Percentiles rank a stretch among this genome's conserved stretches.
Conservation (phyloP, 2,113 vertebrate genomes). For the Pseudois nayaur region DNA sequence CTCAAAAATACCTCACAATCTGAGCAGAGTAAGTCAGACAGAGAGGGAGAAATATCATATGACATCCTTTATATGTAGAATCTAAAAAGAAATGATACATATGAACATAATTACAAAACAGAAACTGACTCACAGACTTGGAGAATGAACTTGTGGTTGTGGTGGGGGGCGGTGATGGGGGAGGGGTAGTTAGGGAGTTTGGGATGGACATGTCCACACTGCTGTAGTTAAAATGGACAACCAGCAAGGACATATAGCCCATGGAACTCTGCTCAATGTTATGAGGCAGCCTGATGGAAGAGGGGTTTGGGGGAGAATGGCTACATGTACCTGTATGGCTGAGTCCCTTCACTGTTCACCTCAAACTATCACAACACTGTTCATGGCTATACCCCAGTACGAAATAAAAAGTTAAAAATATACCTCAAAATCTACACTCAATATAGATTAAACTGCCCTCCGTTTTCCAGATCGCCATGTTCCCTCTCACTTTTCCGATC, state of each 20-base stretch:
- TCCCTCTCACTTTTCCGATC: not conserved
- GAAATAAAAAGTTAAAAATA: not conserved
- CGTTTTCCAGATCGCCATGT: not conserved
- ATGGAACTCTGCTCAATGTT: not conserved
- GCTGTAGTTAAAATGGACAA: not conserved
- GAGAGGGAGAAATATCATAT: not conserved
- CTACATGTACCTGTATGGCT: not conserved
- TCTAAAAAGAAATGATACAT: not conserved
- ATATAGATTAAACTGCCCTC: not conserved
- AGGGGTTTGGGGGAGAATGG: fast-evolving
- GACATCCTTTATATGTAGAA: not conserved
- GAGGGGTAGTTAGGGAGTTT: not conserved
- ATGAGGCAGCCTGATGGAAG: not conserved
- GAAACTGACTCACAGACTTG: not conserved
- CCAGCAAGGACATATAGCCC: not conserved
- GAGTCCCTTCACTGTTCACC: not conserved
- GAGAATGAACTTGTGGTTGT: not conserved
- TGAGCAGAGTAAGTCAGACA: not conserved
- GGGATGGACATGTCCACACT: not conserved
- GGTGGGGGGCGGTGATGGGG: not conserved
- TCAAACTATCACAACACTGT: not conserved
- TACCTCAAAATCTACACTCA: not conserved
- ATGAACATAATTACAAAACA: not conserved
- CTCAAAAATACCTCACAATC: not conserved
- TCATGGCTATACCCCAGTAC: not conserved